A percentile compares a stretch with the other conserved stretches of the same genome.
Evolutionary conservation across 2,797 vertebrate genomes (phyloP).

Genomic region (Tapirus indicus): DNA sequence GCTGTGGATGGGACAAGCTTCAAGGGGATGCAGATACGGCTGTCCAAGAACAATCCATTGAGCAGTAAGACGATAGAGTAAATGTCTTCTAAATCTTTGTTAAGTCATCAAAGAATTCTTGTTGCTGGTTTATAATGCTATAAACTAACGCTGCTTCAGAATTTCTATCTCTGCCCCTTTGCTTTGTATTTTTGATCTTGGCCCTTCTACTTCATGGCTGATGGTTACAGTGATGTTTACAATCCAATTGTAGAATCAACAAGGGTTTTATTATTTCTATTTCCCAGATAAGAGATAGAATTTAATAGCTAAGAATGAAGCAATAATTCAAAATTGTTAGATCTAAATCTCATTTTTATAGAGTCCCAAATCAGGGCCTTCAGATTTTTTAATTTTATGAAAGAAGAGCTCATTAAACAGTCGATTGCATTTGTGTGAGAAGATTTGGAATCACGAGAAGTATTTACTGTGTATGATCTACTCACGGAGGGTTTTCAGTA

Average conservation of each 20-base stretch:
- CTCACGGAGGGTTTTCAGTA: slow-evolving; percentile 27
- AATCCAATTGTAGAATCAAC: slow-evolving; percentile 18
- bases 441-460: slow-evolving; percentile 52
- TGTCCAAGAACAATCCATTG: background rate
- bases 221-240: slow-evolving; percentile 45
- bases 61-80: background rate
- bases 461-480: slow-evolving; percentile 46
- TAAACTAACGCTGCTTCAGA: background rate
- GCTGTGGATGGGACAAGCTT: background rate
- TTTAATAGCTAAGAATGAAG: slow-evolving; percentile 35
- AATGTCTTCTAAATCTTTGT: background rate
- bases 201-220: background rate
- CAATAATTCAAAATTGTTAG: slow-evolving; percentile 52
- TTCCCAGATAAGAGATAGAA: slow-evolving; percentile 47
- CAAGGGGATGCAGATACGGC: too few species aligned
- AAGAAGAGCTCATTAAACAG: slow-evolving; percentile 57
- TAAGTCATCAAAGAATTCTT: slow-evolving; percentile 26
- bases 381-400: slow-evolving; percentile 39
- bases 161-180: background rate
- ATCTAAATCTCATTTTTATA: slow-evolving; percentile 47
- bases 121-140: background rate
- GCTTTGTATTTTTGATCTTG: slow-evolving; percentile 31
- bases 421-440: slow-evolving; percentile 29
- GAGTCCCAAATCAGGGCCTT: slow-evolving; percentile 37
- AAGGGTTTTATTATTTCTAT: slow-evolving; percentile 53